Percentiles rank a stretch among this genome's conserved stretches.
Evolutionary conservation across 2,113 vertebrate species (phyloP).

Genomic region (Eublepharis macularius): DNA sequence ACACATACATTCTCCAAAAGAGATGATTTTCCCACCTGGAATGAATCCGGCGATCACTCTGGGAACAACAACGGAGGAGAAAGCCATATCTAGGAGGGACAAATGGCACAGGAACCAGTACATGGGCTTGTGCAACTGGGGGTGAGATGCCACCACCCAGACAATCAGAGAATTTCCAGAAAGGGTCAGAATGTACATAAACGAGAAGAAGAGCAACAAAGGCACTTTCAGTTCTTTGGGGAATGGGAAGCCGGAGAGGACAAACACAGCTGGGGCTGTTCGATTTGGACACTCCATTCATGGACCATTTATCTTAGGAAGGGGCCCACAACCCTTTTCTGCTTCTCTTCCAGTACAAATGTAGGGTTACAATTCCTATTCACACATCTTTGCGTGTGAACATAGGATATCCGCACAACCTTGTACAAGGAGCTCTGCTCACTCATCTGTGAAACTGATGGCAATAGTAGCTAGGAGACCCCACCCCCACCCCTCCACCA

Average conservation of each 20-base stretch:
- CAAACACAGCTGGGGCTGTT: conserved; percentile 47
- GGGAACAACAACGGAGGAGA: conserved; percentile 64
- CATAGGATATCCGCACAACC: too few relatives aligned
- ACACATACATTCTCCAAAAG: conserved; percentile 57
- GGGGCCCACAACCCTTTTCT: too few relatives aligned
- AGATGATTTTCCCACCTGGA: conserved; percentile 47
- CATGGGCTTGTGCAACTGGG: conserved; percentile 58
- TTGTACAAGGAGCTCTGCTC: too few relatives aligned
- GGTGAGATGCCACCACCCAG: conserved; percentile 48
- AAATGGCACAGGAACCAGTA: conserved; percentile 67
- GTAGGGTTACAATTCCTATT: too few relatives aligned
- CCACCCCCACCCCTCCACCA: too few relatives aligned
- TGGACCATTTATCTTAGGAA: too few relatives aligned
- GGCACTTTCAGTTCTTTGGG: conserved; percentile 21
- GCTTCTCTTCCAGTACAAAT: too few relatives aligned
- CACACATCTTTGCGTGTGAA: too few relatives aligned
- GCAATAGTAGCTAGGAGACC: too few relatives aligned
- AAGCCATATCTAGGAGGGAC: conserved; percentile 63
- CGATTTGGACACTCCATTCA: conserved; percentile 38
- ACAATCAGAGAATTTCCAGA: conserved; percentile 60
- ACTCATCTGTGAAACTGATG: too few relatives aligned
- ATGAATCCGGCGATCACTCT: conserved; percentile 68
- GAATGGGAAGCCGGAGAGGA: conserved; percentile 49
- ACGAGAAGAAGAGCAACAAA: conserved; percentile 50
- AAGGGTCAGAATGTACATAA: conserved; percentile 44